Conservation (phyloP, 2,888 invertebrate species). For the Meta bourneti region DNA sequence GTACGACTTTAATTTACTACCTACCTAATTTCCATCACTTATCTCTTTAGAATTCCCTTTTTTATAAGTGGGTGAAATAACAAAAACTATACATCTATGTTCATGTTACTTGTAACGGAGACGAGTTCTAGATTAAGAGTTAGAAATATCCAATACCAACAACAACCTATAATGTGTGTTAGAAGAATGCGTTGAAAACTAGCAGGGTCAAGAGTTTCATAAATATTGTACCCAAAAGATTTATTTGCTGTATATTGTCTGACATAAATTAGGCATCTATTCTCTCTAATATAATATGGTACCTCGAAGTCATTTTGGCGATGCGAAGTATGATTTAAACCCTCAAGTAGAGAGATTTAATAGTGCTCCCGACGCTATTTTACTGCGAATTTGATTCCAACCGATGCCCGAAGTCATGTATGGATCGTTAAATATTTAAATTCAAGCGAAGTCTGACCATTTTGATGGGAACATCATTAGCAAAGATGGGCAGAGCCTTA, state of each 20-base stretch:
- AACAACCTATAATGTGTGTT: no score
- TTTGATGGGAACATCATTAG: constrained; percentile 54
- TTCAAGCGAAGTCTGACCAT: constrained; percentile 16
- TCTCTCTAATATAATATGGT: background rate
- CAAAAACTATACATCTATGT: no score
- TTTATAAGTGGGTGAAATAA: no score
- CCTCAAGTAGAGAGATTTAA: background rate
- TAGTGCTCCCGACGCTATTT: background rate
- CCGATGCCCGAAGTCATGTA: background rate
- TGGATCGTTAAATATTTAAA: constrained; percentile 64
- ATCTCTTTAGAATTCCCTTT: no score
- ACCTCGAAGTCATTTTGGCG: background rate
- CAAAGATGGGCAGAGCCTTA: constrained; percentile 5
- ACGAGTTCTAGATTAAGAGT: no score
- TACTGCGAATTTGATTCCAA: background rate
- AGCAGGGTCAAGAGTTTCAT: no score
- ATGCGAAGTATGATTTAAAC: background rate
- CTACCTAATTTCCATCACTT: no score
- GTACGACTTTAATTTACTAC: no score
- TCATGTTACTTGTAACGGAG: no score
- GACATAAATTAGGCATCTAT: background rate
- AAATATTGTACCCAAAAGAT: no score
- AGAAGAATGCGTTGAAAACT: no score
- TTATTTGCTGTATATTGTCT: background rate
- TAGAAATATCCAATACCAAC: no score